phyloP scores from a whole-genome alignment of 2,888 invertebrate species.

The Noctua janthe region DNA sequence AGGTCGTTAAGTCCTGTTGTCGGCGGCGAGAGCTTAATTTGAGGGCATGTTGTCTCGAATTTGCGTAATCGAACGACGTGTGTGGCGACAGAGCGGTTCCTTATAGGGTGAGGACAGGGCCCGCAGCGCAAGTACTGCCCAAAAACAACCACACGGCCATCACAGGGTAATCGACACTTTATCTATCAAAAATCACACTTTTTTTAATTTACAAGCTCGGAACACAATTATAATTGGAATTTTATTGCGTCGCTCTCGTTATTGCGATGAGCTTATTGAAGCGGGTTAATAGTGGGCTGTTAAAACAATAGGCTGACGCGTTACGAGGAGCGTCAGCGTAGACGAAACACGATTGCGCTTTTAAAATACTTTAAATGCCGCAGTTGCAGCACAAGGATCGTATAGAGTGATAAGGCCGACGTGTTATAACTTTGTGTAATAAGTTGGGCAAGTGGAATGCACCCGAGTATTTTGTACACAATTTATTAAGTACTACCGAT shows the following conservation, averaged over 20 bases:
- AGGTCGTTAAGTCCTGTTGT: slow-evolving; percentile 78
- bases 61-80: slow-evolving; percentile 85
- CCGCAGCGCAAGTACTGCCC: slow-evolving; percentile 42
- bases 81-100: slow-evolving; percentile 78
- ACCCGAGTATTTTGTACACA: slow-evolving; percentile 30
- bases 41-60: slow-evolving; percentile 79
- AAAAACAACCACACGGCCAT: slow-evolving; percentile 59
- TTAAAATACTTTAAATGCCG: slow-evolving; percentile 70
- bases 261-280: slow-evolving; percentile 64
- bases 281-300: slow-evolving; percentile 69
- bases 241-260: slow-evolving; percentile 31
- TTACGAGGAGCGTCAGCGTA: slow-evolving; percentile 56
- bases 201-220: slow-evolving; percentile 36
- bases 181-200: slow-evolving; percentile 71
- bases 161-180: slow-evolving; percentile 68
- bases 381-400: slow-evolving; percentile 57
- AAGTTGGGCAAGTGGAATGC: slow-evolving; percentile 56
- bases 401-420: slow-evolving; percentile 61
- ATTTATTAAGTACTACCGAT: slow-evolving; percentile 25
- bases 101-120: slow-evolving; percentile 76
- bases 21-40: slow-evolving; percentile 81
- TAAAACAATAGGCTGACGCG: slow-evolving; percentile 69
- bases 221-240: slow-evolving; percentile 16
- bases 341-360: slow-evolving; percentile 65
- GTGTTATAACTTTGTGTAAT: slow-evolving; percentile 56